Percentiles rank a stretch among this genome's conserved stretches.
These are phyloP conservation scores for Artibeus lituratus DNA, from an alignment of 2,797 vertebrate species.

Conservation along the genomic window DNA sequence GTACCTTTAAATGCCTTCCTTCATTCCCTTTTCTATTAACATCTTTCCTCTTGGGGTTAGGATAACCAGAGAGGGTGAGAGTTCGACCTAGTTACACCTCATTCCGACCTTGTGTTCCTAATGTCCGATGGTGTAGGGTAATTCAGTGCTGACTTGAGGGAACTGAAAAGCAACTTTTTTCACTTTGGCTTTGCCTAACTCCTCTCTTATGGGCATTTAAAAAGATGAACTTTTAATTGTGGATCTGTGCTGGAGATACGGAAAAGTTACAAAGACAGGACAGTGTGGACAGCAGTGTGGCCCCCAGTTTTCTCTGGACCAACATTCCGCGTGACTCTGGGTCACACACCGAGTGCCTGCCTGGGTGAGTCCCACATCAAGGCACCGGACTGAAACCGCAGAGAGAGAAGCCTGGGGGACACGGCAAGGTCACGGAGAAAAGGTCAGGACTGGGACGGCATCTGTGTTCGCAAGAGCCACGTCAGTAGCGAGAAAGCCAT, in stretches of 20 bases:
- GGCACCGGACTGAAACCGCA: neutral
- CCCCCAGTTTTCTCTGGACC: fast-evolving
- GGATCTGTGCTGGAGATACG: neutral
- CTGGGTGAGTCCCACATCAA: too few relatives aligned
- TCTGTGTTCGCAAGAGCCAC: too few relatives aligned
- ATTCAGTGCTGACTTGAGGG: neutral
- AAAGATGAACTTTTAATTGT: neutral
- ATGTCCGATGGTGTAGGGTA: neutral
- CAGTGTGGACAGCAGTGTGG: fast-evolving
- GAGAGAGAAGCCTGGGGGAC: neutral
- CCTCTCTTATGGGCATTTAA: neutral
- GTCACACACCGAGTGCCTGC: fast-evolving
- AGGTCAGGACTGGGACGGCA: neutral
- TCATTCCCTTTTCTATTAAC: neutral
- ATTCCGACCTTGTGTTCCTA: neutral
- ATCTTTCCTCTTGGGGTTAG: neutral
- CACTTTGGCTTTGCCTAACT: neutral
- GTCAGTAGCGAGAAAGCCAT: neutral
- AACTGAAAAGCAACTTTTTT: neutral
- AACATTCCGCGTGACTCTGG: fast-evolving
- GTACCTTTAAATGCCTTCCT: neutral
- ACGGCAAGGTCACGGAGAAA: neutral
- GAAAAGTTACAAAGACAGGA: neutral
- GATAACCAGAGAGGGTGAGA: neutral
- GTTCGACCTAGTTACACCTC: neutral